Conservation (phyloP, 2,888 invertebrate species). For the Synergus gifuensis region DNA sequence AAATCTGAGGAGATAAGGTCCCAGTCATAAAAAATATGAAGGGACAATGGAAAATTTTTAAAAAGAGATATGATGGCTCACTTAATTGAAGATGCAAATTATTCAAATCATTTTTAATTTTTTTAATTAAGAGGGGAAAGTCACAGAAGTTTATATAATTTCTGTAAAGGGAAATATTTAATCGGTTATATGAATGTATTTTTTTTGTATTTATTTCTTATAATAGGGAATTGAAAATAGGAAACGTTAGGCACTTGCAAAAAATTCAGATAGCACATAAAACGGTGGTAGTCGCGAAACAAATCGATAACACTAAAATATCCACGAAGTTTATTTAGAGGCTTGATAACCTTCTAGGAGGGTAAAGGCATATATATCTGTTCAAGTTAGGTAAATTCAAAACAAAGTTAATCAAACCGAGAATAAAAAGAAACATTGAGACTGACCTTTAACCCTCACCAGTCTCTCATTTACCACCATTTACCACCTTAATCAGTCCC, state of each 20-base stretch:
- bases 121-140: too few species aligned
- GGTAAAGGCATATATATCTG: slow-evolving; percentile 25
- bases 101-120: too few species aligned
- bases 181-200: too few species aligned
- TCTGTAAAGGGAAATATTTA: too few species aligned
- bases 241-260: slow-evolving; percentile 19
- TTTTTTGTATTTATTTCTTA: too few species aligned
- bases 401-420: not conserved
- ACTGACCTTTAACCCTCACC: too few species aligned
- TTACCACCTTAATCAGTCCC: too few species aligned
- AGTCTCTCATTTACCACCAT: too few species aligned
- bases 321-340: slow-evolving; percentile 61
- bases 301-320: slow-evolving; percentile 68
- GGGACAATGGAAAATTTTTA: not conserved
- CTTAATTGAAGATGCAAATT: too few species aligned
- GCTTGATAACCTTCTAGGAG: slow-evolving; percentile 52
- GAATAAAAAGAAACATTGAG: not conserved
- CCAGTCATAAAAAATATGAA: not conserved
- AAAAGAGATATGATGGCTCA: not conserved
- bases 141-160: too few species aligned
- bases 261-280: slow-evolving; percentile 18
- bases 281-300: slow-evolving; percentile 32
- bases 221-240: not conserved
- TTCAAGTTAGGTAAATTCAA: not conserved
- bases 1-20: too few species aligned